Evolutionary conservation across 2,797 vertebrate species (phyloP).

Genomic region (Falco novaeseelandiae): DNA sequence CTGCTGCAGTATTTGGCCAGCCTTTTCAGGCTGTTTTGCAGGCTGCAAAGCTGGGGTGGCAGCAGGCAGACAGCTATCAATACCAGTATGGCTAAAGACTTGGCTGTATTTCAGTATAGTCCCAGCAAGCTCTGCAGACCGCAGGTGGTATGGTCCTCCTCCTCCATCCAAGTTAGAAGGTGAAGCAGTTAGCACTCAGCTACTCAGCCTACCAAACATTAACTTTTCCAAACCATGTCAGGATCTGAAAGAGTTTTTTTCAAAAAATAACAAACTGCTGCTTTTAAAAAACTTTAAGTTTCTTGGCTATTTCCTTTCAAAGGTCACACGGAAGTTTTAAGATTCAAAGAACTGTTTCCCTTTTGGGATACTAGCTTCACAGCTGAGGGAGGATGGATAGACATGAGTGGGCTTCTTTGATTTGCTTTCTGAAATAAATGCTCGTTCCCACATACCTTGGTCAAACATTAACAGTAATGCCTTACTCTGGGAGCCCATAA

Average conservation of each 20-base stretch:
- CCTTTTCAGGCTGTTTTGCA: background rate
- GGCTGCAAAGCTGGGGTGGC: background rate
- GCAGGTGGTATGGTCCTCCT: background rate
- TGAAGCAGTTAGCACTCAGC: background rate
- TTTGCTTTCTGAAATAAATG: conserved; percentile 36
- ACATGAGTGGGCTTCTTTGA: conserved; percentile 18
- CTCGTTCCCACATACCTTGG: conserved; percentile 26
- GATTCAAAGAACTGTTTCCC: background rate
- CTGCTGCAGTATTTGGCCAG: too few relatives aligned
- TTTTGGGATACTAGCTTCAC: conserved; percentile 16
- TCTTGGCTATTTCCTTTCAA: background rate
- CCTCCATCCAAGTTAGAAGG: background rate
- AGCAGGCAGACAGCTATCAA: background rate
- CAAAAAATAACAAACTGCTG: background rate
- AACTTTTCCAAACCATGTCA: background rate
- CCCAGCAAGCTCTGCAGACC: background rate
- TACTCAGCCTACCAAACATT: background rate
- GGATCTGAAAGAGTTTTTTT: background rate
- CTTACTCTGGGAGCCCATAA: background rate
- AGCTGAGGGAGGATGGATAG: conserved; percentile 28
- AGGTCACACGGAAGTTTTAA: background rate
- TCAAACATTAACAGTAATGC: conserved; percentile 55
- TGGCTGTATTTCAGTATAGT: background rate
- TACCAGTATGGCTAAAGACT: background rate
- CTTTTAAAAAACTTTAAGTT: background rate